phyloP scores from a whole-genome alignment of 2,888 invertebrate species.

The Drosophila atripex region DNA sequence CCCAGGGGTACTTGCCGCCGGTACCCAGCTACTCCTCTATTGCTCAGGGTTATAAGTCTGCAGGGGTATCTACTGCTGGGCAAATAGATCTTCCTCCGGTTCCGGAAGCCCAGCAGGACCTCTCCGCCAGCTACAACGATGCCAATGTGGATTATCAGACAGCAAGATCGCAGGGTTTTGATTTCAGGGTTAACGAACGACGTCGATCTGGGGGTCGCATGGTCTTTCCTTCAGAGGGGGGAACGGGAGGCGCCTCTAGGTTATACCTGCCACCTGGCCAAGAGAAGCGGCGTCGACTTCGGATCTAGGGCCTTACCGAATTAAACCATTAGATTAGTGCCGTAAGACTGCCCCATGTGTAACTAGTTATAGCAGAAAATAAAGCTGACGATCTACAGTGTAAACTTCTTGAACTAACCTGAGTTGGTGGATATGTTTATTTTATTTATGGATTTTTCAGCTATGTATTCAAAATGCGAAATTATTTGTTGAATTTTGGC shows the following conservation, averaged over 20 bases:
- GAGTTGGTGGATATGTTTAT: background rate
- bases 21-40: slow-evolving; percentile 44
- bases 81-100: slow-evolving; percentile 54
- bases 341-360: slow-evolving; percentile 57
- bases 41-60: slow-evolving; percentile 34
- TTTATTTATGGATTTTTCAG: background rate
- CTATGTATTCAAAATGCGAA: background rate
- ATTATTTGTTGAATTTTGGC: background rate
- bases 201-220: slow-evolving; percentile 51
- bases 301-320: slow-evolving; percentile 24
- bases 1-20: slow-evolving; percentile 39
- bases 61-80: slow-evolving; percentile 6
- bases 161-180: slow-evolving; percentile 43
- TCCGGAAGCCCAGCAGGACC: slow-evolving; percentile 60
- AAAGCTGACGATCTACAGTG: slow-evolving; percentile 41
- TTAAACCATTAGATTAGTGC: slow-evolving; percentile 64
- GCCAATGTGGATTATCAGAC: slow-evolving; percentile 54
- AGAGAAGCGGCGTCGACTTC: slow-evolving; percentile 44
- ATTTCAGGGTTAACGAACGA: slow-evolving; percentile 61
- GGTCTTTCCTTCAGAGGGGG: slow-evolving; percentile 55
- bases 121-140: slow-evolving; percentile 36
- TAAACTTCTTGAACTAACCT: background rate
- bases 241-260: slow-evolving; percentile 9
- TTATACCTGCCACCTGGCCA: slow-evolving; percentile 40
- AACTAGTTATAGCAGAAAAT: slow-evolving; percentile 51